phyloP scores from a whole-genome alignment of 2,797 vertebrate species.

The Poeciliopsis presidionis region DNA sequence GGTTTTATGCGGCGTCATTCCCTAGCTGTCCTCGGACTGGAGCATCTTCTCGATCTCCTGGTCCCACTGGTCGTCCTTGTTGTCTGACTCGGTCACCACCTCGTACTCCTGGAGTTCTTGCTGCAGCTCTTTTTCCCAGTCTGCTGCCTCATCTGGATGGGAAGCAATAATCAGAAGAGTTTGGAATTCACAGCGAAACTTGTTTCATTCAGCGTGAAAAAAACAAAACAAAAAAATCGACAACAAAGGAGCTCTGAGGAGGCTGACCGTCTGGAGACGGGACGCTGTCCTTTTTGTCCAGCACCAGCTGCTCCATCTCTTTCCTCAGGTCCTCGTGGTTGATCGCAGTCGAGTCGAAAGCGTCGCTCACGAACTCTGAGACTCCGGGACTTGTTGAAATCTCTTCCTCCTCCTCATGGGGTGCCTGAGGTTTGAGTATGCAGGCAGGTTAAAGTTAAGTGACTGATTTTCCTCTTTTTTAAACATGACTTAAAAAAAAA shows the following conservation, averaged over 20 bases:
- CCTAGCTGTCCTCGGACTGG: constrained; percentile 82
- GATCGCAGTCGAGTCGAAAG: constrained; percentile 89
- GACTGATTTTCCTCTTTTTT: not conserved
- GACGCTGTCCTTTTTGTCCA: constrained; percentile 88
- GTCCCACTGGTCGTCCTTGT: constrained; percentile 92
- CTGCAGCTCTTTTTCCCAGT: constrained; percentile 95
- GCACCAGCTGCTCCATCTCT: constrained; percentile 96
- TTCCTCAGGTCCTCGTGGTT: constrained; percentile 95
- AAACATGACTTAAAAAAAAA: not conserved
- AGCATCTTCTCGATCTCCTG: constrained; percentile 96
- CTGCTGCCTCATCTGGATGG: constrained; percentile 80
- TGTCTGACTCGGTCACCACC: constrained; percentile 88
- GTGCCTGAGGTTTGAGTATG: constrained; percentile 16
- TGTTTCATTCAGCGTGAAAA: not conserved
- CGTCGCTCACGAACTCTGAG: constrained; percentile 97
- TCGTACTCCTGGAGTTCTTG: constrained; percentile 95
- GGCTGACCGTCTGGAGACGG: constrained; percentile 82
- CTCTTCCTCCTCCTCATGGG: constrained; percentile 90
- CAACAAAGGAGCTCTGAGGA: not conserved
- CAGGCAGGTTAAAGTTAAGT: not conserved
- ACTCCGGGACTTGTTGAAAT: constrained; percentile 95
- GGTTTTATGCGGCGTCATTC: not conserved
- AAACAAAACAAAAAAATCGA: not conserved
- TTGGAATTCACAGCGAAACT: not conserved
- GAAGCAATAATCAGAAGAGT: not conserved